phyloP scores from a whole-genome alignment of 2,797 vertebrate species.

The Rallus crepitans region DNA sequence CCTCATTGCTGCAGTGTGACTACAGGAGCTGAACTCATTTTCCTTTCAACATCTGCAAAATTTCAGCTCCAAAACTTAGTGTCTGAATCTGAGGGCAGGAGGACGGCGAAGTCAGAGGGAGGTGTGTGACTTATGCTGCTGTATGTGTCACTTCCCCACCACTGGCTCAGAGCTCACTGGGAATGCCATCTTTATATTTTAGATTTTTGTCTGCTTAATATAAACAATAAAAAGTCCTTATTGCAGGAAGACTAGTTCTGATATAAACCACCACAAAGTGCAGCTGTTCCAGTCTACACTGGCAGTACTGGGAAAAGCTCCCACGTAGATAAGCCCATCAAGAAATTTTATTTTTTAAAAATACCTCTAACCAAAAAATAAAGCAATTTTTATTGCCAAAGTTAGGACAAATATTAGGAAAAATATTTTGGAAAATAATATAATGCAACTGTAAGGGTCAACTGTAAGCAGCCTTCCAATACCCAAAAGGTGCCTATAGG shows the following conservation, averaged over 20 bases:
- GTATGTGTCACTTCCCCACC: fast-evolving
- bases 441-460: not conserved
- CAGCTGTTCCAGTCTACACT: not conserved
- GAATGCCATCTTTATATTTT: not conserved
- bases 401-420: not conserved
- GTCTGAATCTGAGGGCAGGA: not conserved
- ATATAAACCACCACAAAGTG: not conserved
- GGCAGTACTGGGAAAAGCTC: not conserved
- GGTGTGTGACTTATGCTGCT: not conserved
- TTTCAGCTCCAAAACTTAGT: not conserved
- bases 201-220: not conserved
- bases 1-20: not conserved
- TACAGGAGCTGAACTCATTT: not conserved
- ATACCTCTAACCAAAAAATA: not conserved
- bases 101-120: not conserved
- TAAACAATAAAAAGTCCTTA: not conserved
- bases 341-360: not conserved
- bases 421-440: not conserved
- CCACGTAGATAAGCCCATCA: not conserved
- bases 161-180: not conserved
- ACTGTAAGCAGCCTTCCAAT: too few relatives aligned
- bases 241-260: not conserved
- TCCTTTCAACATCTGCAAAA: not conserved
- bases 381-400: not conserved
- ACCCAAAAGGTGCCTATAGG: too few relatives aligned